phyloP scores from a whole-genome alignment of 2,113 vertebrate species.

The Neogale vison region DNA sequence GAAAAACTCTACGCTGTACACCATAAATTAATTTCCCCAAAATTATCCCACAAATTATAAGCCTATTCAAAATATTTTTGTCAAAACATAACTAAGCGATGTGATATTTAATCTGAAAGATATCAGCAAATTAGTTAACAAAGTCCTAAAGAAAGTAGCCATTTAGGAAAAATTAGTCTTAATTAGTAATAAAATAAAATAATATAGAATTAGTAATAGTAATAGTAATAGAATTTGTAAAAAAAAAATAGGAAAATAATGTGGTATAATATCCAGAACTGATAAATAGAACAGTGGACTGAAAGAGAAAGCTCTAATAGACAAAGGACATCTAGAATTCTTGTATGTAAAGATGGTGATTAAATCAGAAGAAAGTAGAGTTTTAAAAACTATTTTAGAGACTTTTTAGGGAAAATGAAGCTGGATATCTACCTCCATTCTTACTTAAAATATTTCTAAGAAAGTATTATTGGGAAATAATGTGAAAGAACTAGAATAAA shows the following conservation, averaged over 20 bases:
- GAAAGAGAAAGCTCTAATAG: neutral
- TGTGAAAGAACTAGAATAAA: neutral
- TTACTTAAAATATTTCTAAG: neutral
- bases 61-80: neutral
- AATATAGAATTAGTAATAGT: too few species aligned
- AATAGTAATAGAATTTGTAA: neutral
- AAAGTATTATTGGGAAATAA: neutral
- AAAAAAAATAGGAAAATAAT: neutral
- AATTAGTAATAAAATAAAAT: neutral
- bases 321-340: neutral
- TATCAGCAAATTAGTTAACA: constrained; percentile 1
- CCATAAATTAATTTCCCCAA: neutral
- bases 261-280: neutral
- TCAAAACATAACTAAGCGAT: neutral
- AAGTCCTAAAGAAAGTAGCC: neutral
- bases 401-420: neutral
- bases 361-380: neutral
- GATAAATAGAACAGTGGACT: neutral
- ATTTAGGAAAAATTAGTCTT: neutral
- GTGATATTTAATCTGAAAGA: neutral
- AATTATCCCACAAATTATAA: neutral
- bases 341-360: neutral
- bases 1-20: neutral
- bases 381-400: neutral
- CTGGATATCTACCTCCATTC: neutral